Percentiles rank a stretch among this genome's conserved stretches.
Conservation (phyloP, 2,797 vertebrate species). For the Lepilemur ruficaudatus region DNA sequence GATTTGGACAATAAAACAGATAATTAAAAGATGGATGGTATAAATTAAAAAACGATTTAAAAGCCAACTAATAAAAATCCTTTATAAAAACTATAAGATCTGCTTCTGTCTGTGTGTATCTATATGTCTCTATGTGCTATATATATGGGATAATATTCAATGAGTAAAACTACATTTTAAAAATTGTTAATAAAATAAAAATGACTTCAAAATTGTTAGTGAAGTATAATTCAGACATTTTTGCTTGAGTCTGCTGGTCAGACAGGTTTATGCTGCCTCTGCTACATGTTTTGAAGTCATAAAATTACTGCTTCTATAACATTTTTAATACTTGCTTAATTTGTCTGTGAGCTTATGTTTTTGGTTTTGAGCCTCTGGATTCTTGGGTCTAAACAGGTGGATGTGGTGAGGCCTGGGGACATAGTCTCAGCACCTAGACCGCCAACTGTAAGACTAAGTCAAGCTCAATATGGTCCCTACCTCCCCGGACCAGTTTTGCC, state of each 20-base stretch:
- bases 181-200: background rate
- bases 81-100: background rate
- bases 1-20: background rate
- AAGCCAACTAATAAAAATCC: background rate
- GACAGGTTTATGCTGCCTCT: background rate
- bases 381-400: background rate
- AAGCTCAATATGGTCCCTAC: background rate
- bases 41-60: background rate
- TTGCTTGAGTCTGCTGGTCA: background rate
- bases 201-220: background rate
- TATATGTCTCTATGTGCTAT: background rate
- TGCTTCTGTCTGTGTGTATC: background rate
- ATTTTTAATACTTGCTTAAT: background rate
- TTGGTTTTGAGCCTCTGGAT: background rate
- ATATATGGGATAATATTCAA: background rate
- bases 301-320: background rate
- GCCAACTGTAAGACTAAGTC: background rate
- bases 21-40: background rate
- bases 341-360: background rate
- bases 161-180: background rate
- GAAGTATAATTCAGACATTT: background rate
- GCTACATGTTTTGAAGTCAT: background rate
- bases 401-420: background rate
- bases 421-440: background rate
- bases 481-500: background rate